A percentile compares a stretch with the other conserved stretches of the same genome.
Conservation (phyloP, 1,140 invertebrate species). For the Helicoverpa zea region DNA sequence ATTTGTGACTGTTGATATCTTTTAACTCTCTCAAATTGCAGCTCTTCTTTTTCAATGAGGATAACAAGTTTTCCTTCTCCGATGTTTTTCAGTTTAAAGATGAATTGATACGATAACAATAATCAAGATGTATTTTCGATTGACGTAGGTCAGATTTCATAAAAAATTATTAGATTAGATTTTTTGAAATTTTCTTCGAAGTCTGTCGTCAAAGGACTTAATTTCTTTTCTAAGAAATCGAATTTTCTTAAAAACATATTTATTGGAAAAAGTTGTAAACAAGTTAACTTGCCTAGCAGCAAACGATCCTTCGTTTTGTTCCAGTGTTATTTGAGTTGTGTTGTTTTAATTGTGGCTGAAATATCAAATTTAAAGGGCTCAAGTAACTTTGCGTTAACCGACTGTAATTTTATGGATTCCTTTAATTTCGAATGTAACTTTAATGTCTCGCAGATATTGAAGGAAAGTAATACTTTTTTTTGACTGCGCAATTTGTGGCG, state of each 20-base stretch:
- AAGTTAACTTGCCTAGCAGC: slow-evolving; percentile 10
- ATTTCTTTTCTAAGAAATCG: not conserved
- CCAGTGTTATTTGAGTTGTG: not conserved
- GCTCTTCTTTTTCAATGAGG: not conserved
- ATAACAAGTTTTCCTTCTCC: not conserved
- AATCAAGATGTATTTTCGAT: not conserved
- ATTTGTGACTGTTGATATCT: not conserved
- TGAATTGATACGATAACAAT: not conserved
- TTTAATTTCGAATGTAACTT: not conserved
- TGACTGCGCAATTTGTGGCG: too few species aligned
- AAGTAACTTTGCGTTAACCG: not conserved
- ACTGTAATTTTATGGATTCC: slow-evolving; percentile 1
- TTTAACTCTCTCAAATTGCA: too few species aligned
- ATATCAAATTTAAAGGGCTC: slow-evolving; percentile 52
- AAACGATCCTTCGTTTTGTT: slow-evolving; percentile 4
- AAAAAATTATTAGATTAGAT: slow-evolving; percentile 1
- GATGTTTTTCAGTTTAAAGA: not conserved
- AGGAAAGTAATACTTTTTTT: too few species aligned
- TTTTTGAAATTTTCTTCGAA: not conserved
- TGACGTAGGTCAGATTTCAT: not conserved
- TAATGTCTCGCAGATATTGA: not conserved
- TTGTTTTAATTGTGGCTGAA: slow-evolving; percentile 57
- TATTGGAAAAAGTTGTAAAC: slow-evolving; percentile 12
- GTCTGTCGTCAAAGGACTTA: not conserved
- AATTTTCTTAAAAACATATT: slow-evolving; percentile 2